Base-by-base conservation (phyloP, 2,113 vertebrate genomes). In the Numenius arquata region DNA sequence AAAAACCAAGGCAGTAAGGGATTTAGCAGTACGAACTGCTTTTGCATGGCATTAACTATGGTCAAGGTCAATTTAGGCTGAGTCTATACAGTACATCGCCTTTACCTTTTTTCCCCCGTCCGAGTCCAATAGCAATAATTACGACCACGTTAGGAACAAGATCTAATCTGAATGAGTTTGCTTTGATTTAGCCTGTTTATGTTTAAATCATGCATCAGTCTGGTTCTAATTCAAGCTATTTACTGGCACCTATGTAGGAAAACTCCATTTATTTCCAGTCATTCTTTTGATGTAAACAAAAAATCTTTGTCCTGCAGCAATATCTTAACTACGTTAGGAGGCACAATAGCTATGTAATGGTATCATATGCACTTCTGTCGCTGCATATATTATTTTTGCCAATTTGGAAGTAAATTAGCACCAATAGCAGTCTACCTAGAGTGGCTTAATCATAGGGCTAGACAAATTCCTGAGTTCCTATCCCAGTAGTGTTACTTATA, bases 131-230 rank as follows among this genome's bases (percentile, higher is more conserved):
- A 95, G 66, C 72, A 92, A 61, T 93, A 83, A 95, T 91, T 92
- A 85, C 41, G 72, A 94, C 89, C 55, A 59, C n/a, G 18, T 85
- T 93, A 95, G 94, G 89, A 97, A 84, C 21, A 68, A 79, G 63
- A 70, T 83, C 80, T 87, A 85, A 72, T 89, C 79, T 72, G 87
- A 96, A 95, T 20, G 29, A 41, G 41, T 61, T 88, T 95, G 15
- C 41, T 95, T 76, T 82, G 47, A 94, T 95, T 96, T 73, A 61
- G 70, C 67, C 75, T 90, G 77, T 81, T 96, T 97, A 84, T 19
- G 9, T 88, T 92, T 80, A 89, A 95, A 94, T 56, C 61, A 67
- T 61, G 4, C 65, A 86, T 95, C 62, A 70, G 32, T 80, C 77
- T 80, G 74, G 53, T 83, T 88, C 77, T 92, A 89, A 96, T 95